Base-by-base conservation (phyloP, 1,140 invertebrate genomes). In the Cyrtorhinus lividipennis region DNA sequence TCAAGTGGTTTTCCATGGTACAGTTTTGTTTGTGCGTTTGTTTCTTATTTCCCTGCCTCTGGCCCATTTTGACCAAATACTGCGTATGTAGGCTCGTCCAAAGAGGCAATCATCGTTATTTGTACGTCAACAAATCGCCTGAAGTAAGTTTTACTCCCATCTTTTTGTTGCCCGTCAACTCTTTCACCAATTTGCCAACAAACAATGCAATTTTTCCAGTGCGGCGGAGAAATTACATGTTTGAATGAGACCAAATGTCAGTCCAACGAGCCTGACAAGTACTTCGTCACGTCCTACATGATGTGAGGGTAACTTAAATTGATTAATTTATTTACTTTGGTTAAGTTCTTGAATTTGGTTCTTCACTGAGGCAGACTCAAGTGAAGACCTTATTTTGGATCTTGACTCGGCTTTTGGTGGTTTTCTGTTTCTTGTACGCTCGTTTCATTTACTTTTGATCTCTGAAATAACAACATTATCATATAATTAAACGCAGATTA, bases 1-100 rank as follows among this genome's bases (percentile, higher is more conserved):
- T 53, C 48, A 53, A 53, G 20, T 53, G 48, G 48, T 53, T 53
- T 53, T 53, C 48, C 10, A 20, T 53, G 48, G 20, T 53, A 5
- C 48, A 53, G 18, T 10, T 20, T 12, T 10, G 10, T 5, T 20
- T 53, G 8, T 53, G 48, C 48, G 48, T 53, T 5, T 53, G 5
- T 5, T 53, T 53, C 18, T 22, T 53, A 5, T 53, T 53, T 20
- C 48, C 48, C 10, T 53, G 48, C 20, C 20, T 53, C 5, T 53
- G 48, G 48, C 48, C 48, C 18, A 53, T 53, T 10, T 5, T 53
- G 20, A 53, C 5, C 8, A 53, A 53, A 20, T 53, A 53, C 20
- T 53, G 48, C 20, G 48, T 53, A 10, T 12, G 10, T 20, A 12
- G 18, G 5, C 8, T 53, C 10, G 18, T 53, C 48, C 10, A 20